Percentiles rank a stretch among this genome's conserved stretches.
Evolutionary conservation across 2,888 invertebrate genomes (phyloP).

Genomic region (Macroteleia sp.): DNA sequence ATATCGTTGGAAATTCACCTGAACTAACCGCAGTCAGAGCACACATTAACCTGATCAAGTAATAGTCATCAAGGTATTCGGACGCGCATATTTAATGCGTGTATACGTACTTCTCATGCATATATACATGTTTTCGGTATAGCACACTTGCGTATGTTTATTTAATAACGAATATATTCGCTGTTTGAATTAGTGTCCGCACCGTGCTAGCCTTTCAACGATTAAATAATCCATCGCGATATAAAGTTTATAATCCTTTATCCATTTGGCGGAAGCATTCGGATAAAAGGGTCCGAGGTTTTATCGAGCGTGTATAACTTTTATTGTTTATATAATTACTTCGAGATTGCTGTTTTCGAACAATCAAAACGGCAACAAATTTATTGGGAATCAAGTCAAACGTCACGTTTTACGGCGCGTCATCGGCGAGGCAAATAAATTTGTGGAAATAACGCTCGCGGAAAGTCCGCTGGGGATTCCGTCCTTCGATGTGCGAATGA

Average conservation of each 20-base stretch:
- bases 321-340: conserved; percentile 7
- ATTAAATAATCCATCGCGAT: conserved; percentile 3
- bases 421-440: conserved; percentile 45
- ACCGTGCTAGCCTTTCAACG: neutral
- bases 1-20: conserved; percentile 44
- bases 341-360: neutral
- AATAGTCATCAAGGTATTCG: conserved; percentile 40
- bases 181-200: neutral
- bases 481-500: conserved; percentile 2
- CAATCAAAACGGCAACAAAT: conserved; percentile 10
- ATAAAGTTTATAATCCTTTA: neutral
- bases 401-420: conserved; percentile 11
- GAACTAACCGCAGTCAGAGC: conserved; percentile 52
- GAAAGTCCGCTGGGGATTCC: conserved; percentile 18
- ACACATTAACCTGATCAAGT: conserved; percentile 50
- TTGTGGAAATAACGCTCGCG: conserved; percentile 35
- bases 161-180: conserved; percentile 10
- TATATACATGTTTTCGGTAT: neutral
- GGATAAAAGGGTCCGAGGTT: neutral
- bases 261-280: neutral
- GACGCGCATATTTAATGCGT: conserved; percentile 23
- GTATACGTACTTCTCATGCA: conserved; percentile 4
- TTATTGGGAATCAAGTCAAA: neutral
- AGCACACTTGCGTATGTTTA: neutral
- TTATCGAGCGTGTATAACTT: neutral